phyloP scores from a whole-genome alignment of 2,113 vertebrate genomes.

The Condylura cristata region DNA sequence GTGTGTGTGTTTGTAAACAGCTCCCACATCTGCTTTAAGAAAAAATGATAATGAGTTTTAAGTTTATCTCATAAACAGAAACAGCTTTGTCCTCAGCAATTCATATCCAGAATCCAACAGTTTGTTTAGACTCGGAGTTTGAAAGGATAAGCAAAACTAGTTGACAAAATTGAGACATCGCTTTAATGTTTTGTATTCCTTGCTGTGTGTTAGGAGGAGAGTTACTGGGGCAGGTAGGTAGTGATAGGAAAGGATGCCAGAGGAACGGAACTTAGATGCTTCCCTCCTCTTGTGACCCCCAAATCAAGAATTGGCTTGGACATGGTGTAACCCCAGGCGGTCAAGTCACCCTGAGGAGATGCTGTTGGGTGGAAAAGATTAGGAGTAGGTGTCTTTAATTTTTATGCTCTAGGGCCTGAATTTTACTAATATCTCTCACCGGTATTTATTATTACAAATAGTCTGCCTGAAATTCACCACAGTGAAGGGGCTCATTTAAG shows the following conservation, averaged over 20 bases:
- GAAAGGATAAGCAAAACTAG: constrained; percentile 13
- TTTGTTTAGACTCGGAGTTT: constrained; percentile 45
- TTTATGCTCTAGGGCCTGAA: neutral
- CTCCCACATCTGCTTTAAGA: constrained; percentile 26
- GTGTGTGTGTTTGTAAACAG: constrained; percentile 8
- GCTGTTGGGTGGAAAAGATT: neutral
- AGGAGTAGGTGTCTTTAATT: neutral
- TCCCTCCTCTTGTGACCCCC: neutral
- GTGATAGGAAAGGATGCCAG: neutral
- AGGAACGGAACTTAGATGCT: neutral
- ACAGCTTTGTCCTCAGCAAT: neutral
- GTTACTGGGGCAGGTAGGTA: neutral
- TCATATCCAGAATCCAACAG: constrained; percentile 26
- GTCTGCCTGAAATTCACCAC: neutral
- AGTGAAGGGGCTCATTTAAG: neutral
- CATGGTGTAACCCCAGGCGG: neutral
- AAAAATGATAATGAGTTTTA: constrained; percentile 19
- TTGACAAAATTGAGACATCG: neutral
- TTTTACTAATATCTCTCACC: neutral
- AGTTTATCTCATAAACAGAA: neutral
- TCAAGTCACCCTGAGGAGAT: neutral
- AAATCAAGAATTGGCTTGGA: neutral
- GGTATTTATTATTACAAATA: neutral
- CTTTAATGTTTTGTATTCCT: constrained; percentile 31
- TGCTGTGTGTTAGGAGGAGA: neutral